Evolutionary conservation across 2,888 invertebrate genomes (phyloP).

Genomic region (Heliconius aoede): DNA sequence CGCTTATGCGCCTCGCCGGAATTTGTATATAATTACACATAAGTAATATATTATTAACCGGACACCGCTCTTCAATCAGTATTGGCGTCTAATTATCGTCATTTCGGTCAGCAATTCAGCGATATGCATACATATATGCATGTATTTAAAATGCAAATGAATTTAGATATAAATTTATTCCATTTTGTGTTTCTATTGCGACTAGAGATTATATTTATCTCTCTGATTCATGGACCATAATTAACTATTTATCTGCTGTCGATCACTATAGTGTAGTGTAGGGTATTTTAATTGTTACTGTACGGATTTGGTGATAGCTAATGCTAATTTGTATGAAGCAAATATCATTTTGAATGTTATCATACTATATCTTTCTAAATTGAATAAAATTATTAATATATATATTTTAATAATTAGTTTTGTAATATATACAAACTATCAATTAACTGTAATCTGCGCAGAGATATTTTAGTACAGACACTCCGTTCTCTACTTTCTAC

Average conservation of each 20-base stretch:
- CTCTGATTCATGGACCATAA: not conserved
- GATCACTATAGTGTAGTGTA: slow-evolving; percentile 4
- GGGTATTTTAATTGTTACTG: slow-evolving; percentile 6
- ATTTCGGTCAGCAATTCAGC: slow-evolving; percentile 12
- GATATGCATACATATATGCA: not conserved
- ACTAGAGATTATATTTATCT: slow-evolving; percentile 5
- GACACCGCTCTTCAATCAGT: slow-evolving; percentile 31
- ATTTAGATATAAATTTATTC: slow-evolving; percentile 12
- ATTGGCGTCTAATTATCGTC: slow-evolving; percentile 24
- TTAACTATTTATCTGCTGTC: not conserved
- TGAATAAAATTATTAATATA: not conserved
- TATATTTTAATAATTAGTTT: not conserved
- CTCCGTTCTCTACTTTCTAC: too few species aligned
- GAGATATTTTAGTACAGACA: too few species aligned
- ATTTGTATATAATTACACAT: not conserved
- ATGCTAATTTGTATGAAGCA: not conserved
- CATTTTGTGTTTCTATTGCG: slow-evolving; percentile 1
- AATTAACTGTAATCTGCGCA: too few species aligned
- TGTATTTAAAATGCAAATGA: slow-evolving; percentile 6
- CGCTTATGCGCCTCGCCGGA: too few species aligned
- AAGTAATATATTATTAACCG: slow-evolving; percentile 10
- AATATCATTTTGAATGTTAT: not conserved
- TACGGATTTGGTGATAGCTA: not conserved
- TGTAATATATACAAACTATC: too few species aligned
- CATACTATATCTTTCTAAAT: not conserved